Base-by-base conservation (phyloP, 2,888 invertebrate species). In the Hypselothyrea guttata region DNA sequence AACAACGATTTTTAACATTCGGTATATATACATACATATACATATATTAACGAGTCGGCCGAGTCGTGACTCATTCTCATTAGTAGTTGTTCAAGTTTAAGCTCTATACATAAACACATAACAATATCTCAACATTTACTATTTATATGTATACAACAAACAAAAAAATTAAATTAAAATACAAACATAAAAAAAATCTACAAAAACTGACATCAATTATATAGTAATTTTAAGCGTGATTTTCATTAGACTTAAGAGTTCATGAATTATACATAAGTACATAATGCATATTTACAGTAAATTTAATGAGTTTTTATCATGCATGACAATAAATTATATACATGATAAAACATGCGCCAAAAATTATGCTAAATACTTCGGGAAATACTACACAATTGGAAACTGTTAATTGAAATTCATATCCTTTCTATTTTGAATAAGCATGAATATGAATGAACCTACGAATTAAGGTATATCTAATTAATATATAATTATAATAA, bases 51-150 rank as follows among this genome's bases (percentile, higher is more conserved):
- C 71, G 77, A 78, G 82, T 78, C 84, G 81, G 76, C 60, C 62
- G 83, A 78, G 84, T 84, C 84, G 78, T 63, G 82, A 82, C 84
- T 82, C 78, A 78, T 62, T 78, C 78, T 78, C 78, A 78, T 78
- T 78, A 78, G 78, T 78, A 82, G 78, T 84, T 79, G 79, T 84
- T 84, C 70, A 79, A 78, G 85, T 84, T 79, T 78, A 84, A 84
- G 85, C 71, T 84, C 72, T 78, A 82, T 65, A 78, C 78, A 78
- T 82, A 82, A 62, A 71, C 58, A 79, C 55, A 57, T 56, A 61
- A 51, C 31, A 53, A 12, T 53, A 8, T 51, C 60, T 56, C 45
- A 58, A 8, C 16, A 31, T 8, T 60, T 38, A 57, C 48, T 22
- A 66, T 28, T 61, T 11, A 64, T 27, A 61, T 30, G 54, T 28